Evolutionary conservation across 2,888 invertebrate genomes (phyloP), one percentile per base, ranked within the genome.

Genomic region (Cistogaster globosa): DNA sequence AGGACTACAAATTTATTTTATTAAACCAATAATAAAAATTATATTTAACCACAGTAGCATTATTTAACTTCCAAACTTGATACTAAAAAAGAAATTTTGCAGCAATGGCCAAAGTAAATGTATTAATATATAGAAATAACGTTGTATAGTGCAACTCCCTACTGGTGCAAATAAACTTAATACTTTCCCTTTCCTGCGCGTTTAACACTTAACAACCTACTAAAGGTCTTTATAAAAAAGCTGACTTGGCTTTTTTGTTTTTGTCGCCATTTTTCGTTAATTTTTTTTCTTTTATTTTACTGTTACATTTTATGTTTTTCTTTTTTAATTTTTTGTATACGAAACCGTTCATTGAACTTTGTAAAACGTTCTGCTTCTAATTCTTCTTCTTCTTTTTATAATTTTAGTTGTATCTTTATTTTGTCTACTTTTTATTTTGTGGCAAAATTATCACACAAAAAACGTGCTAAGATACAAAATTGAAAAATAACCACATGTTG

Each of bases 301-400:
- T 71, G 22, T 62, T 42, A 20, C 11, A 32, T 48, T 48, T 45
- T 62, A 16, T 62, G 20, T 53, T 63, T 14, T 32, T 42, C 22
- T 20, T 7, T 71, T 76, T 32, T n/a, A n/a, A n/a, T n/a, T n/a
- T n/a, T 80, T 76, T 65, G 38, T 72, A 62, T 80, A 83, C 71
- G 80, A 86, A 86, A 86, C 78, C 86, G 86, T 83, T 83, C 86
- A 78, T 83, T 86, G 86, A 86, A 83, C 86, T 81, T 57, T 69
- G 63, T 32, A 8, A 32, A 77, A 62, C 9, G 45, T 38, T 72
- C 12, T 57, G 42, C 22, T 79, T 72, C 53, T 67, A 63, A 68
- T 62, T 72, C 53, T 60, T 45, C 14, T 62, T 72, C 53, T 60
- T 45, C 14, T 14, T 63, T n/a, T 26, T 53, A 75, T 69, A 67